These are phyloP conservation scores for Balaeniceps rex DNA, from an alignment of 2,113 vertebrate genomes.

Conservation along the genomic window DNA sequence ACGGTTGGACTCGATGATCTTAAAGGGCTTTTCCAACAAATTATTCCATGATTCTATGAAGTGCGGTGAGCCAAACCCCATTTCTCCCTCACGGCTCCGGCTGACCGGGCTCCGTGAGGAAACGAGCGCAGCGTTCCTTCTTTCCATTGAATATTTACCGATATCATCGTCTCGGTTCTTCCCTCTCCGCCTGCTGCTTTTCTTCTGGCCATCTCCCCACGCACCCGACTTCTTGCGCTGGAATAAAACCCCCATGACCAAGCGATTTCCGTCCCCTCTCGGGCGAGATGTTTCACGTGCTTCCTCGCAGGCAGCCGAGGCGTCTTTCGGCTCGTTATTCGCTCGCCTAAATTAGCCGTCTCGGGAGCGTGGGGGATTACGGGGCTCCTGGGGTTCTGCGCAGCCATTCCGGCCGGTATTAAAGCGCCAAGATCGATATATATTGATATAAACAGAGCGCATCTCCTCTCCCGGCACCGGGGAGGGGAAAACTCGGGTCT, in stretches of 20 bases:
- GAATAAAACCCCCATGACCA: rapidly evolving
- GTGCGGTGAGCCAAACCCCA: not conserved
- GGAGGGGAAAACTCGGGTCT: not conserved
- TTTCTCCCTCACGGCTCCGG: too few species aligned
- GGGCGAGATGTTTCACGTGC: not conserved
- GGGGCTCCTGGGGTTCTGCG: not conserved
- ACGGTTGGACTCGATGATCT: too few species aligned
- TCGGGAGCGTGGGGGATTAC: not conserved
- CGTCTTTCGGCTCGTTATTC: not conserved
- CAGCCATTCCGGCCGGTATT: not conserved
- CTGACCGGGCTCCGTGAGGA: not conserved
- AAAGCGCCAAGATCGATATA: not conserved
- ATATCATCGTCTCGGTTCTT: too few species aligned
- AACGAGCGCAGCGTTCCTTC: not conserved
- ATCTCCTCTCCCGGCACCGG: not conserved
- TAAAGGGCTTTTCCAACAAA: too few species aligned
- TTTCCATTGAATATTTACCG: not conserved
- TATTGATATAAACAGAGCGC: not conserved
- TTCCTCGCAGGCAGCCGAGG: not conserved
- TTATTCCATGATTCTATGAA: too few species aligned
- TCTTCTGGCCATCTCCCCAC: not conserved
- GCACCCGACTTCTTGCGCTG: rapidly evolving
- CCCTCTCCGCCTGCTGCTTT: not conserved
- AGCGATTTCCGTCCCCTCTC: not conserved
- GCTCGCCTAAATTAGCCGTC: not conserved